phyloP scores from a whole-genome alignment of 2,113 vertebrate species.

The Myodes glareolus region DNA sequence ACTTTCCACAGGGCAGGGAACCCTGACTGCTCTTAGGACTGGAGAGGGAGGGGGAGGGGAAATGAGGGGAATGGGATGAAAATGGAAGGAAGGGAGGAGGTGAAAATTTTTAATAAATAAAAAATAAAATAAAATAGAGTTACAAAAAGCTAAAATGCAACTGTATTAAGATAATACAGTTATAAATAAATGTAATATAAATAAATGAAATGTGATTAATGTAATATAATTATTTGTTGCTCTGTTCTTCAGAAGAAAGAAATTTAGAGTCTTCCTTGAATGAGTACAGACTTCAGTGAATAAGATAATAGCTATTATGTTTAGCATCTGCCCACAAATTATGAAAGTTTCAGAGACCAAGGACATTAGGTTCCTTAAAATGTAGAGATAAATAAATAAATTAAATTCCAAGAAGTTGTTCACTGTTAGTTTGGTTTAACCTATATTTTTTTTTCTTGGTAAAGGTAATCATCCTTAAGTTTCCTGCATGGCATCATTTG shows the following conservation, averaged over 20 bases:
- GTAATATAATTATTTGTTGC: neutral
- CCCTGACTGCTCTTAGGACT: too few species aligned
- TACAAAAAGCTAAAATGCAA: too few species aligned
- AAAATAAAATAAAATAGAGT: too few species aligned
- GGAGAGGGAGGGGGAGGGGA: too few species aligned
- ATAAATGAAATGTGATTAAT: neutral
- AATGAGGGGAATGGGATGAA: too few species aligned
- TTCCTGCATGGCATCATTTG: neutral
- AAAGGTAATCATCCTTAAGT: neutral
- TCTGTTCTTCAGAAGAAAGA: neutral
- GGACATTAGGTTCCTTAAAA: neutral
- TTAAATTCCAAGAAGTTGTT: slow-evolving; percentile 30
- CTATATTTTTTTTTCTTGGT: neutral
- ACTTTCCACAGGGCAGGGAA: too few species aligned
- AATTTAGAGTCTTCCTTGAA: neutral
- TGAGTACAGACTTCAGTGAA: neutral
- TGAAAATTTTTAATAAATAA: too few species aligned
- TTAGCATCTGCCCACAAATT: neutral
- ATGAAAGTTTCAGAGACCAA: slow-evolving; percentile 30
- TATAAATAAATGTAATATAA: slow-evolving; percentile 30
- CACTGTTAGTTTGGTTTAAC: neutral
- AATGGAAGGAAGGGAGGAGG: too few species aligned
- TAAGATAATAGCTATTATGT: neutral
- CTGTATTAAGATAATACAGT: neutral
- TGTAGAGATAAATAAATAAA: slow-evolving; percentile 29